These are phyloP conservation scores for Lepidurus apus DNA, from an alignment of 1,140 invertebrate species.

Conservation along the genomic window DNA sequence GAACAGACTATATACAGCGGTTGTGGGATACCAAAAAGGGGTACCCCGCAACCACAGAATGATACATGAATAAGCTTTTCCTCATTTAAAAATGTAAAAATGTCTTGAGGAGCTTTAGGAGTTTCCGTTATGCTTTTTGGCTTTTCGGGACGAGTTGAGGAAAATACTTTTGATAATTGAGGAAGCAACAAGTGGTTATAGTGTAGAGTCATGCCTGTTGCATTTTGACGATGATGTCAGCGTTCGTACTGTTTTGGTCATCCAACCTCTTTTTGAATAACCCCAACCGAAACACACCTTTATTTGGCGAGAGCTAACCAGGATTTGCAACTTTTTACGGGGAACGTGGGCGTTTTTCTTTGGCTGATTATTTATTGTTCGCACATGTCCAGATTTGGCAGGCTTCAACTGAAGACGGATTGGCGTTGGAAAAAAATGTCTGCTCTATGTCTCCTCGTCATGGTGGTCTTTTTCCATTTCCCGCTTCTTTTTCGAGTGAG, in stretches of 20 bases:
- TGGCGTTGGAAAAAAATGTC: background rate
- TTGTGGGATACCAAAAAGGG: background rate
- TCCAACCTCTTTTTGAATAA: background rate
- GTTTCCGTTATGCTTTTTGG: background rate
- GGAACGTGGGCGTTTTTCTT: background rate
- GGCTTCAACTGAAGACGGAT: background rate
- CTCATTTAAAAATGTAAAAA: background rate
- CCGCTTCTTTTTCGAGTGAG: too few species aligned
- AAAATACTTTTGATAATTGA: background rate
- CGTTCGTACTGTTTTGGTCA: background rate
- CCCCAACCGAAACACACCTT: background rate
- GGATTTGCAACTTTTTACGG: background rate
- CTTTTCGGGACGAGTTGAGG: background rate
- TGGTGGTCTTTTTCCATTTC: too few species aligned
- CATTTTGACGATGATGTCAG: conserved; percentile 10
- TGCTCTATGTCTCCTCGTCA: too few species aligned
- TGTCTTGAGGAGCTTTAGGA: too few species aligned
- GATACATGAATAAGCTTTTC: background rate
- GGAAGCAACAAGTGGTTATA: background rate
- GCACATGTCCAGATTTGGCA: conserved; percentile 13
- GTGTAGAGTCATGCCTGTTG: background rate
- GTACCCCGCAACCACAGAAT: background rate
- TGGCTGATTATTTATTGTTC: background rate
- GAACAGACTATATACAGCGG: too few species aligned
- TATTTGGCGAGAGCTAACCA: background rate